phyloP scores from a whole-genome alignment of 1,140 invertebrate genomes.

The Eumaeus atala region DNA sequence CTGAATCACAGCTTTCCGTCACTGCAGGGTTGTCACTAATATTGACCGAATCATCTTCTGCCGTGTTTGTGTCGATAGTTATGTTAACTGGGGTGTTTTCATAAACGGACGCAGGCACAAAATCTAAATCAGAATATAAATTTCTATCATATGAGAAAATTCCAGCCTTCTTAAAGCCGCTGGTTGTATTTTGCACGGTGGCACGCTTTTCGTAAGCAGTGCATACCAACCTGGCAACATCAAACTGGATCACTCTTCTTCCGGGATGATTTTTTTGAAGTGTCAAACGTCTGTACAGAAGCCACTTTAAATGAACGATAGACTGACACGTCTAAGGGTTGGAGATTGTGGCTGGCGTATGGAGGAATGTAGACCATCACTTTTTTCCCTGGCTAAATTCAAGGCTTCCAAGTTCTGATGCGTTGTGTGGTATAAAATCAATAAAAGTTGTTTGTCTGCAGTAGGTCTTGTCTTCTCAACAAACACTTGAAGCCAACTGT shows the following conservation, averaged over 20 bases:
- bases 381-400: neutral
- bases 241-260: neutral
- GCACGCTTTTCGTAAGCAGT: neutral
- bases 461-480: neutral
- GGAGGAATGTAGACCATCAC: no score
- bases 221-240: neutral
- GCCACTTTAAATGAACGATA: neutral
- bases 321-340: neutral
- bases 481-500: neutral
- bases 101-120: neutral
- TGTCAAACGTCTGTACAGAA: neutral
- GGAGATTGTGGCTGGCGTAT: constrained; percentile 1
- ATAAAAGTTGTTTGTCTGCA: neutral
- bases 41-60: no score
- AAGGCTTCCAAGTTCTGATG: neutral
- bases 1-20: no score
- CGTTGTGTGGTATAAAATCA: neutral
- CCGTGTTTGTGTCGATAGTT: no score
- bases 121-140: constrained; percentile 3
- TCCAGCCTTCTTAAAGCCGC: neutral
- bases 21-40: no score
- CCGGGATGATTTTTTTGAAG: constrained; percentile 6
- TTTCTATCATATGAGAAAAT: neutral
- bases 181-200: neutral
- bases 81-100: neutral